Percentiles rank a stretch among this genome's conserved stretches.
phyloP scores from a whole-genome alignment of 2,113 vertebrate species.

The Scartelaos histophorus region DNA sequence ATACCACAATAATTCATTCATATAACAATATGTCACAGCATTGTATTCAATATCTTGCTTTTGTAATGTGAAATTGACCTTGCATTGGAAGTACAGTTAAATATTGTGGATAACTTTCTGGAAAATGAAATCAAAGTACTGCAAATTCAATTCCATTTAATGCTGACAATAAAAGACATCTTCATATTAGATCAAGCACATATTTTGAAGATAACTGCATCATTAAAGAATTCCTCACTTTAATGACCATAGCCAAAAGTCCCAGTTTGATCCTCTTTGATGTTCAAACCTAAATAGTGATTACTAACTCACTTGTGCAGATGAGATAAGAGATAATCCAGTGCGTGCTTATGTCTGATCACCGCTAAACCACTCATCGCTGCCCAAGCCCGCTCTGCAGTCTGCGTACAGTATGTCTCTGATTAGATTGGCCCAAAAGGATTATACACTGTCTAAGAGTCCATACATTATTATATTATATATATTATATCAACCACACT shows the following conservation, averaged over 20 bases:
- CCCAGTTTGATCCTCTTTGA: slow-evolving; percentile 3
- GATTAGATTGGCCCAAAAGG: slow-evolving; percentile 70
- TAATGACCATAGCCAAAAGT: slow-evolving; percentile 12
- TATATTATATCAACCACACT: slow-evolving; percentile 27
- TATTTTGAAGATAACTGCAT: not conserved
- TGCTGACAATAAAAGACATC: not conserved
- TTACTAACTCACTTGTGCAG: slow-evolving; percentile 41
- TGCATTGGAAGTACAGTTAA: no score
- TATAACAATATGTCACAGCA: no score
- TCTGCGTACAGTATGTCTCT: slow-evolving; percentile 38
- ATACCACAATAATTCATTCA: no score
- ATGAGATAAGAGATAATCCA: slow-evolving; percentile 44
- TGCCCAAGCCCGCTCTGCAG: slow-evolving; percentile 44
- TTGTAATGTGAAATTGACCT: no score
- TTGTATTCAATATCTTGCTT: no score
- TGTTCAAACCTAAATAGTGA: slow-evolving; percentile 54
- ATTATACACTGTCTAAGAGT: slow-evolving; percentile 59
- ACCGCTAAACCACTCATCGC: slow-evolving; percentile 60
- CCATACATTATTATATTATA: no score
- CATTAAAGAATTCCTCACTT: not conserved
- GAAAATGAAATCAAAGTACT: no score
- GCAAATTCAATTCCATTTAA: not conserved
- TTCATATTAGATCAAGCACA: not conserved
- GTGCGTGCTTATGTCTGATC: slow-evolving; percentile 53
- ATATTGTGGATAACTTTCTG: no score